Evolutionary conservation across 1,140 invertebrate species (phyloP), one percentile per base, ranked within the genome.

Genomic region (Agrilus planipennis): DNA sequence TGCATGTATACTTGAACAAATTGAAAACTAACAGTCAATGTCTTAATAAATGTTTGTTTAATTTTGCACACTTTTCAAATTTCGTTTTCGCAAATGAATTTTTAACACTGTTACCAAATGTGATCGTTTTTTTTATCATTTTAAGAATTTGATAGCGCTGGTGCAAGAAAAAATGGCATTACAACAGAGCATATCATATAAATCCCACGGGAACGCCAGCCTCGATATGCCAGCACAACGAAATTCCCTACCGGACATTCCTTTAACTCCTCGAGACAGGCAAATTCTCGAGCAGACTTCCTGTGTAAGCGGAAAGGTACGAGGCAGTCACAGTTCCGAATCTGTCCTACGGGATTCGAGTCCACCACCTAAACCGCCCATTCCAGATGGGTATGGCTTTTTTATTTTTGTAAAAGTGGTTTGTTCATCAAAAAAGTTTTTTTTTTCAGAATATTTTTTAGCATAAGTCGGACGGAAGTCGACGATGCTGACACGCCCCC

Each of bases 341-440:
- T 80, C 77, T 1, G 67, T 69, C 39, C 46, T 69, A 43, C 50
- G 70, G 43, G 73, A 77, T 62, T 72, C 71, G 63, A 65, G 60
- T 35, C 76, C 84, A 39, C 88, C 88, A 35, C 88, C 88, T 2
- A 92, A 92, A 66, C 89, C 89, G 29, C 87, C 88, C 29, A 67
- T 87, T 51, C 84, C 85, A 27, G 74, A 75, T 50, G 67, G 78
- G 79, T 80, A 62, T 63, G 46, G n/a, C n/a, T 25, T 7, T 58
- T 29, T 49, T 14, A 44, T 20, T 34, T 18, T 34, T 12, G 1
- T 39, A 16, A n/a, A 37, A 36, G 18, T 39, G 39, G 44, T 47
- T 44, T 12, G 32, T 28, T 22, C 23, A 25, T 25, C n/a, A 25
- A 25, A 41, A 20, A 39, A 19, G 22, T 39, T 34, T 29, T 34